A percentile compares a stretch with the other conserved stretches of the same genome.
Evolutionary conservation across 2,888 invertebrate genomes (phyloP).

Genomic region (Harmothoe impar): DNA sequence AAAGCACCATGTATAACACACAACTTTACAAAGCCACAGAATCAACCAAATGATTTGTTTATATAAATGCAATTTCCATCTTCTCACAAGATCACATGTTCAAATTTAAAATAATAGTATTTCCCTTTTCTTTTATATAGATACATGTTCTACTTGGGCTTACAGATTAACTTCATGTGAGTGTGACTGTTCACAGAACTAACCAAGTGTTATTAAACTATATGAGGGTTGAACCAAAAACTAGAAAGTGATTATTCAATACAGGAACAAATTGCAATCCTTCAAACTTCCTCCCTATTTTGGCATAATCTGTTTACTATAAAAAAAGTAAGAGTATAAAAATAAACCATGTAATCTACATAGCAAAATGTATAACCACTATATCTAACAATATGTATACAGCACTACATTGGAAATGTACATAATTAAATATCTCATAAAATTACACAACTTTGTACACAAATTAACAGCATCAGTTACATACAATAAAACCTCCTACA

Average conservation of each 20-base stretch:
- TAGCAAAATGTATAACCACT: constrained; percentile 18
- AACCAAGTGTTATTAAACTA: too few relatives aligned
- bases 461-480: neutral
- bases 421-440: neutral
- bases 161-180: neutral
- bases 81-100: too few relatives aligned
- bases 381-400: constrained; percentile 20
- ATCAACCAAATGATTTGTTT: too few relatives aligned
- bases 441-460: constrained; percentile 7
- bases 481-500: neutral
- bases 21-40: too few relatives aligned
- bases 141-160: too few relatives aligned
- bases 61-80: too few relatives aligned
- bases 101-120: too few relatives aligned
- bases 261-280: neutral
- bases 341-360: constrained; percentile 44
- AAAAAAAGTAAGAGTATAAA: constrained; percentile 50
- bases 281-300: neutral
- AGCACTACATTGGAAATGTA: constrained; percentile 32
- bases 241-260: neutral
- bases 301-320: constrained; percentile 17
- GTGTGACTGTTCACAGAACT: neutral
- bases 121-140: too few relatives aligned
- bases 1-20: too few relatives aligned
- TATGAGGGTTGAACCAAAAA: too few relatives aligned